phyloP scores from a whole-genome alignment of 2,113 vertebrate species.

The Malaclemys terrapin region DNA sequence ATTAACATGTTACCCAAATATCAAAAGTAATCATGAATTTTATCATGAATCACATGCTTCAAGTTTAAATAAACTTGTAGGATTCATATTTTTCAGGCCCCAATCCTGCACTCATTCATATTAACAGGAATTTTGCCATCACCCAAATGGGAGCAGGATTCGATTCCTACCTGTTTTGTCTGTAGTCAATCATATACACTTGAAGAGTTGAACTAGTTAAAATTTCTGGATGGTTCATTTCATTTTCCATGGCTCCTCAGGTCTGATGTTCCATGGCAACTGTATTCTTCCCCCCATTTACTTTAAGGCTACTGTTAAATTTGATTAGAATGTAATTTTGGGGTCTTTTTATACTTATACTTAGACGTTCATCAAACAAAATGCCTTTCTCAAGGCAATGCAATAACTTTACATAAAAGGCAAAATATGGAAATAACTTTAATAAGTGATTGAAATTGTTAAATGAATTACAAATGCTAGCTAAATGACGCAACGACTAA shows the following conservation, averaged over 20 bases:
- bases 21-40: background rate
- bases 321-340: constrained; percentile 31
- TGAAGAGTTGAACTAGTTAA: background rate
- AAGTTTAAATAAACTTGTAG: background rate
- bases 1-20: background rate
- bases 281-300: background rate
- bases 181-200: background rate
- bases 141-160: accelerated
- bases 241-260: background rate
- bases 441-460: constrained; percentile 30
- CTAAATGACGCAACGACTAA: background rate
- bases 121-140: background rate
- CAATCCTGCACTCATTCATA: background rate
- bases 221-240: background rate
- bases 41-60: background rate
- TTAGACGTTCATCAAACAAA: constrained; percentile 42
- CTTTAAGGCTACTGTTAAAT: constrained; percentile 22
- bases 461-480: constrained; percentile 49
- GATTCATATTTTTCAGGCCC: background rate
- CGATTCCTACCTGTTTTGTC: background rate
- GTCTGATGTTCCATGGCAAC: background rate
- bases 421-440: constrained; percentile 35
- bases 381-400: constrained; percentile 25
- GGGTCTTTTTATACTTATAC: background rate
- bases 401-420: constrained; percentile 46